Evolutionary conservation across 2,888 invertebrate species (phyloP), one percentile per base, ranked within the genome.

Genomic region (Embidobia sp.): DNA sequence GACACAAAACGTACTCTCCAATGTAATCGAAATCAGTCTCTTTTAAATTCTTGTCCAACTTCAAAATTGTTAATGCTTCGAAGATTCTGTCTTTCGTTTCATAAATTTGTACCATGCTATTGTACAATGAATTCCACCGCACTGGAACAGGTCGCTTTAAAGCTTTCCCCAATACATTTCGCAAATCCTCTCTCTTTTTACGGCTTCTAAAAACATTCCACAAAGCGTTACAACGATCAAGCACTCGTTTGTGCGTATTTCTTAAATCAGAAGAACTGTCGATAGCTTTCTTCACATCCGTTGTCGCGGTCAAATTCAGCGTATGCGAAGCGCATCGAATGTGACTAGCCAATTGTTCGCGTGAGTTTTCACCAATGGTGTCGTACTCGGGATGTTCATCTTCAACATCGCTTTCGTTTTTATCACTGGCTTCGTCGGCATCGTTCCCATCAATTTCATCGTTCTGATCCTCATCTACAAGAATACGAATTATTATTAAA

Each of bases 11-110:
- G 10, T 59, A 59, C 16, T 59, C 59, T 26, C 40, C 11, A 8
- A 59, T 59, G 10, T 59, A 59, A 7, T 18, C 15, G 10, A 55
- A 55, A 22, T 55, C 40, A 13, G 11, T 13, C 6, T 31, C 31
- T 31, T 31, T 2, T 8, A 31, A 31, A 31, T 7, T 7, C n/a
- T 7, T 4, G 3, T 31, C n/a, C 2, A 31, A 4, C 8, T 31
- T 5, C 31, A 31, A 31, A 31, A 31, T n/a, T n/a, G n/a, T n/a
- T n/a, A n/a, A n/a, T n/a, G n/a, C n/a, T n/a, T n/a, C n/a, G n/a
- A n/a, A n/a, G n/a, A n/a, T n/a, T n/a, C n/a, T 31, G 31, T 31
- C 31, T 3, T 2, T n/a, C 5, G n/a, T n/a, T n/a, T 31, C n/a
- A 31, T 3, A n/a, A 5, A 4, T 6, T n/a, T 31, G 31, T 8